Evolutionary conservation across 2,888 invertebrate species (phyloP).

Genomic region (Synergus umbraculus): DNA sequence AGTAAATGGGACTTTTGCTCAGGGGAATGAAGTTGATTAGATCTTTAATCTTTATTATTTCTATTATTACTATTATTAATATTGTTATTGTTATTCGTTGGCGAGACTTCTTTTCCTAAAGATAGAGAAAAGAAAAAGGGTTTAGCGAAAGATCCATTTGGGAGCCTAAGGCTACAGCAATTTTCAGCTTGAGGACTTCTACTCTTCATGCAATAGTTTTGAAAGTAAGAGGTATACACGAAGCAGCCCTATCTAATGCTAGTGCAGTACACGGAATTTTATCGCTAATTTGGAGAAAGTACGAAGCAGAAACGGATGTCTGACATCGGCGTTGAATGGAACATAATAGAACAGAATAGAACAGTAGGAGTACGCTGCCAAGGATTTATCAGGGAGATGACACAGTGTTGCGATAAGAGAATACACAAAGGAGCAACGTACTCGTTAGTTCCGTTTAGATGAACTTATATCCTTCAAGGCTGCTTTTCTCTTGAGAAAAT

Average conservation of each 20-base stretch:
- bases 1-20: neutral
- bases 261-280: slow-evolving; percentile 53
- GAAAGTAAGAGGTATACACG: slow-evolving; percentile 65
- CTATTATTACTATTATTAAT: no score
- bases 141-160: slow-evolving; percentile 46
- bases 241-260: slow-evolving; percentile 64
- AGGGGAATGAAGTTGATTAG: neutral
- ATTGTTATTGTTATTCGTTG: no score
- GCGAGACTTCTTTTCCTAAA: no score
- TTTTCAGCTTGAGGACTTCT: slow-evolving; percentile 53
- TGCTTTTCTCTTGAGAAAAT: slow-evolving; percentile 42
- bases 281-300: slow-evolving; percentile 68
- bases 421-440: slow-evolving; percentile 37
- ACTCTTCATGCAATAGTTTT: slow-evolving; percentile 59
- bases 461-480: slow-evolving; percentile 46
- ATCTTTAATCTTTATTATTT: no score
- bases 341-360: neutral
- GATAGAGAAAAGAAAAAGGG: neutral
- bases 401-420: neutral
- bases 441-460: slow-evolving; percentile 50
- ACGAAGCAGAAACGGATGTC: neutral
- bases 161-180: slow-evolving; percentile 46
- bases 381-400: neutral
- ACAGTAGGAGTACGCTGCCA: neutral
- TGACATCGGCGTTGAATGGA: neutral